These are phyloP conservation scores for Oxyscelio sp. DNA, from an alignment of 2,888 invertebrate species.

Conservation along the genomic window DNA sequence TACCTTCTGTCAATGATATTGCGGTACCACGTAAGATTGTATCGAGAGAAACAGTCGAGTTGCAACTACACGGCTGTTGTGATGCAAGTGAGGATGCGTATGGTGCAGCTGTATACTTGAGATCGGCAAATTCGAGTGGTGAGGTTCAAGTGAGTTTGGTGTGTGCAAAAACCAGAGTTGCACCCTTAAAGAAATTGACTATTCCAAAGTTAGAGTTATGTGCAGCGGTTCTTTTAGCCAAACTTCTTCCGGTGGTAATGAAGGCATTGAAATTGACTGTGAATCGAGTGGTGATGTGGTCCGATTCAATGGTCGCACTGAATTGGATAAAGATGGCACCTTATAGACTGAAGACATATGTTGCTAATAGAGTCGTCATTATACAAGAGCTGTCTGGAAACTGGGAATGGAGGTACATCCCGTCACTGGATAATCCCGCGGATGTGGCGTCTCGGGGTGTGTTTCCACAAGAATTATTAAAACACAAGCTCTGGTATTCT, in stretches of 20 bases:
- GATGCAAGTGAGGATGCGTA: constrained; percentile 28
- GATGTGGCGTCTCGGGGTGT: constrained; percentile 26
- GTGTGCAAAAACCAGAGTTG: constrained; percentile 25
- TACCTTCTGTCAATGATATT: constrained; percentile 10
- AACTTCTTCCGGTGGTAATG: not conserved
- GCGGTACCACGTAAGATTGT: constrained; percentile 10
- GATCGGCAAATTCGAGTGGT: not conserved
- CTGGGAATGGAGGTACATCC: constrained; percentile 28
- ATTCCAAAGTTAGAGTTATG: constrained; percentile 24
- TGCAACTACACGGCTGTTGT: constrained; percentile 25
- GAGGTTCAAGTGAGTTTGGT: not conserved
- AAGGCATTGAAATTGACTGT: constrained; percentile 12
- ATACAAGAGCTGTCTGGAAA: constrained; percentile 1
- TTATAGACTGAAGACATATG: constrained; percentile 3
- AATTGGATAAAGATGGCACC: constrained; percentile 15
- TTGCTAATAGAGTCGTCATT: constrained; percentile 1
- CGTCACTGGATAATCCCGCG: constrained; percentile 30
- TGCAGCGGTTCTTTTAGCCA: constrained; percentile 2
- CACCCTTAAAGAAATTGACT: constrained; percentile 31
- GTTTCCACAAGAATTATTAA: constrained; percentile 11
- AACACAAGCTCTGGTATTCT: constrained; percentile 8
- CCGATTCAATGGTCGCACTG: constrained; percentile 20
- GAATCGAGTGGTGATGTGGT: not conserved
- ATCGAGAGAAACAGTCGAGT: not conserved
- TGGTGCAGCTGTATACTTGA: constrained; percentile 14